These are phyloP conservation scores for Prochilodus magdalenae DNA, from an alignment of 2,113 vertebrate species.

Conservation along the genomic window DNA sequence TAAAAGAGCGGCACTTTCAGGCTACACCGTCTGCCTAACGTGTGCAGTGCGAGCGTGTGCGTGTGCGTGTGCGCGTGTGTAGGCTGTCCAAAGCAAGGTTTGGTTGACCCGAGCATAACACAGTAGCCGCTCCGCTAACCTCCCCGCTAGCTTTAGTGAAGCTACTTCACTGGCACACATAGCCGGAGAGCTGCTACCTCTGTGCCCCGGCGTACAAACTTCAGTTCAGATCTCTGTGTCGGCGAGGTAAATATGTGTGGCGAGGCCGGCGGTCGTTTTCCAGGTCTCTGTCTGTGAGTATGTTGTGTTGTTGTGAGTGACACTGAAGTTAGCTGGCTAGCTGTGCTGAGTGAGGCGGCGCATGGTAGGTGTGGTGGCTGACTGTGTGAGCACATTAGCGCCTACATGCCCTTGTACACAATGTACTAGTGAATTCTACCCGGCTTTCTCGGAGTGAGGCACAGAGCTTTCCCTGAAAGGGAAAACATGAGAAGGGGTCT, in stretches of 20 bases:
- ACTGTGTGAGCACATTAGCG: neutral
- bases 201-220: neutral
- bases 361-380: slow-evolving; percentile 21
- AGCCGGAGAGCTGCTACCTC: neutral
- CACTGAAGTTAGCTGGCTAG: slow-evolving; percentile 26
- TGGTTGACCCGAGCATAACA: neutral
- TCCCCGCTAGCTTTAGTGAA: neutral
- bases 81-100: neutral
- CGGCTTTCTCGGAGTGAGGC: too few relatives aligned
- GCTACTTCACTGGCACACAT: neutral
- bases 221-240: neutral
- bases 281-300: neutral
- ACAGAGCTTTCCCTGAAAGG: neutral
- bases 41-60: neutral
- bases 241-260: neutral
- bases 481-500: neutral
- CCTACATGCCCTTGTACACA: neutral
- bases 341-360: slow-evolving; percentile 4
- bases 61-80: neutral
- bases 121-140: neutral
- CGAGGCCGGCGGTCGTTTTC: neutral
- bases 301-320: neutral
- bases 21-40: neutral
- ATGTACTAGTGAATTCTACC: neutral
- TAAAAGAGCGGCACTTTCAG: too few relatives aligned